Base-by-base conservation (phyloP, 2,113 vertebrate species). In the Pogonocichla stellata region DNA sequence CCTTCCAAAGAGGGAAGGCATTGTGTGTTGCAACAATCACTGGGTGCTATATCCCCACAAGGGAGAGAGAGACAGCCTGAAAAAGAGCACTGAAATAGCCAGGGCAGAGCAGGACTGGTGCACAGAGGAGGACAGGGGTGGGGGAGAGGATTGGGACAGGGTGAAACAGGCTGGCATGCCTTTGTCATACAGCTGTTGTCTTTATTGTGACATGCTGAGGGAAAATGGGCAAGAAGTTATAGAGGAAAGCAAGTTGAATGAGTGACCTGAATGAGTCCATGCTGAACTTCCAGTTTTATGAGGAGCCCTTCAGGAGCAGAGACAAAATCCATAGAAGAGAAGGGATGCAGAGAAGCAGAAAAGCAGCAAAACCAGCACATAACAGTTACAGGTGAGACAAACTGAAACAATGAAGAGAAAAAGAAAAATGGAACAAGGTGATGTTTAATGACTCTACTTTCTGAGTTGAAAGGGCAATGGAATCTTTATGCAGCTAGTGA, bases 41-140 rank as follows among this genome's bases (percentile, higher is more conserved):
- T 0, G 1, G 6, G 22, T 54, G 45, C 36, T 53, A 48, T 33
- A 45, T 3, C 2, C 28, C 7, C 3, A 1, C 26, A 26, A 20
- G 13, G 17, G 8, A 79, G 51, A 2, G 23, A 82, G 40, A 51
- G 12, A 13, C 17, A 56, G 17, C 10, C 38, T 45, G 36, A 72
- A 61, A 80, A 14, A 33, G 38, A 85, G 12, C 19, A 9, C 38
- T 0, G 1, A 48, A 72, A 45, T 20, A 50, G 50, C 3, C 19
- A 22, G 23, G 4, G 3, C 1, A 19, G 6, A 72, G n/a, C 9
- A 65, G 45, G 28, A 53, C 22, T 56, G 42, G 22, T 9, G 23
- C 19, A 38, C 20, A 43, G 33, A 11, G 1, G 5, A 53, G 25
- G 29, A 42, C 13, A 45, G 25, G 18, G 5, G 1, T 12, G 43